Evolutionary conservation across 2,797 vertebrate genomes (phyloP).

Genomic region (Borostomias antarcticus): DNA sequence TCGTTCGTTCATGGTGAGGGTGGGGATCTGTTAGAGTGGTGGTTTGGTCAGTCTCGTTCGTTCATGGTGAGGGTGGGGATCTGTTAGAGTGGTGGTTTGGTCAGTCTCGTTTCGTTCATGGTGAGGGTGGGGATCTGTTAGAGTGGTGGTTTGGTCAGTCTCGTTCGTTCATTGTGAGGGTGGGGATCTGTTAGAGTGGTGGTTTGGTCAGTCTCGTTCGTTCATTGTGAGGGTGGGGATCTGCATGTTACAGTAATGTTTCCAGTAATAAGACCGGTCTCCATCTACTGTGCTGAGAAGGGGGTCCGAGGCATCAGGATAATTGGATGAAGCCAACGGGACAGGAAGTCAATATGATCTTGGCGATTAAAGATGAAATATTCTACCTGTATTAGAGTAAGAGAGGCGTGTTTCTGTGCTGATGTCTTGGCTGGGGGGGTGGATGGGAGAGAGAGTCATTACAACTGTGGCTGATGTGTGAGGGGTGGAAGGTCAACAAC

Average conservation of each 20-base stretch:
- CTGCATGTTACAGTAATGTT: background rate
- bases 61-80: no score
- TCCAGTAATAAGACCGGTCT: conserved; percentile 5
- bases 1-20: no score
- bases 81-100: no score
- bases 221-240: background rate
- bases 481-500: no score
- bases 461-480: conserved; percentile 20
- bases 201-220: background rate
- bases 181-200: no score
- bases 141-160: no score
- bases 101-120: no score
- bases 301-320: background rate
- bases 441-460: conserved; percentile 1
- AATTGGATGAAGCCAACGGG: conserved; percentile 17
- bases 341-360: conserved; percentile 6
- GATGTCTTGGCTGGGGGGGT: background rate
- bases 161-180: no score
- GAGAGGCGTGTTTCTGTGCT: background rate
- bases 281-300: background rate
- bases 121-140: no score
- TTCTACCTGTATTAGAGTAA: conserved; percentile 13
- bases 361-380: conserved; percentile 18
- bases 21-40: no score
- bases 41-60: no score